These are phyloP conservation scores for Okamejei kenojei DNA, from an alignment of 2,797 vertebrate species.

Conservation along the genomic window DNA sequence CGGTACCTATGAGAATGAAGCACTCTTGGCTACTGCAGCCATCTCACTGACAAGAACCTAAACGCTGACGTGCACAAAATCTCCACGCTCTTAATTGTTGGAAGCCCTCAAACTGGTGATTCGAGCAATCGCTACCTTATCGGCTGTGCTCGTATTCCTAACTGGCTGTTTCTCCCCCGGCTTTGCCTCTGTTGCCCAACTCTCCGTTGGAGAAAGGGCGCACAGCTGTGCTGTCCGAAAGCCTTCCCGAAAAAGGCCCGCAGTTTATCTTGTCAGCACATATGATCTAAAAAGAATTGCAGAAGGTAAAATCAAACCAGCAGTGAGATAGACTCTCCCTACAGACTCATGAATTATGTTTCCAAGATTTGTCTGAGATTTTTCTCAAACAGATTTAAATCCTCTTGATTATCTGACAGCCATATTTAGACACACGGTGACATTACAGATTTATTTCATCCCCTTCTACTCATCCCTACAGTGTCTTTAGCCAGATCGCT, in stretches of 20 bases:
- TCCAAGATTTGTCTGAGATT: neutral
- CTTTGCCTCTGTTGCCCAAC: neutral
- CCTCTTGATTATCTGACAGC: constrained; percentile 6
- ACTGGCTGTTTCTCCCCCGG: neutral
- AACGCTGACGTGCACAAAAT: too few relatives aligned
- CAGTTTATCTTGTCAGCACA: neutral
- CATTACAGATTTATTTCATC: too few relatives aligned
- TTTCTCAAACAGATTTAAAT: constrained; percentile 24
- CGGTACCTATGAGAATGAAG: too few relatives aligned
- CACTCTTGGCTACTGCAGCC: too few relatives aligned
- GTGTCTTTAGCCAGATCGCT: too few relatives aligned
- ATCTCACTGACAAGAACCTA: too few relatives aligned
- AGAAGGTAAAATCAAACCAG: neutral
- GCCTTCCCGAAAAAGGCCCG: neutral
- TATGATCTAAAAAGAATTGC: constrained; percentile 4
- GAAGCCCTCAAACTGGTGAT: neutral
- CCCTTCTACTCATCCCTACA: too few relatives aligned
- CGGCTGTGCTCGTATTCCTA: neutral
- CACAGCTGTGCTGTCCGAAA: neutral
- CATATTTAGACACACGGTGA: neutral
- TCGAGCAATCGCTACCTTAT: neutral
- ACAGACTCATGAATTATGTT: neutral
- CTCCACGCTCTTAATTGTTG: neutral
- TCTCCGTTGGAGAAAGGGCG: neutral
- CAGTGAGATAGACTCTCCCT: neutral